A percentile compares a stretch with the other conserved stretches of the same genome.
phyloP scores from a whole-genome alignment of 2,797 vertebrate species.

The Valencia hispanica region DNA sequence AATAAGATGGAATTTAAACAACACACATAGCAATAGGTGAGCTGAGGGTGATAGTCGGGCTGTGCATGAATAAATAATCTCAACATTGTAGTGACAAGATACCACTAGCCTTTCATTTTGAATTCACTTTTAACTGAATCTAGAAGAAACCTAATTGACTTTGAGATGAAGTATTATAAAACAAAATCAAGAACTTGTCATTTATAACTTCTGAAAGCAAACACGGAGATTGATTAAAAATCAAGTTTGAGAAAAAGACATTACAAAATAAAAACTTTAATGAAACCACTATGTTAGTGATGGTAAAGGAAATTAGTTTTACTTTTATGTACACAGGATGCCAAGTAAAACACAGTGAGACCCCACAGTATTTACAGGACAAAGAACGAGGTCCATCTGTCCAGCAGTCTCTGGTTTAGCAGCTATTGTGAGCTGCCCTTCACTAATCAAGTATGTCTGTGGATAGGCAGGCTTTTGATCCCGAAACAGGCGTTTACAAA shows the following conservation, averaged over 20 bases:
- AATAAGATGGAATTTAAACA: constrained; percentile 44
- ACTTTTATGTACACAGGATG: constrained; percentile 6
- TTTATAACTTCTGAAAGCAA: constrained; percentile 38
- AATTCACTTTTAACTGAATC: constrained; percentile 75
- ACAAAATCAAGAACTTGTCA: constrained; percentile 55
- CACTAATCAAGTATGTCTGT: constrained; percentile 74
- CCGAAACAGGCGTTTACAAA: constrained; percentile 67
- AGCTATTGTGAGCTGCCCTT: constrained; percentile 63
- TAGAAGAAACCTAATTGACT: constrained; percentile 69
- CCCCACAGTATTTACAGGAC: constrained; percentile 35
- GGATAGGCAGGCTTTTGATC: constrained; percentile 72
- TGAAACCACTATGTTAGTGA: constrained; percentile 13
- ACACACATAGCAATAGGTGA: constrained; percentile 17
- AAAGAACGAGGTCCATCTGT: constrained; percentile 59
- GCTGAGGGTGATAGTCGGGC: constrained; percentile 23
- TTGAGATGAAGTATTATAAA: constrained; percentile 69
- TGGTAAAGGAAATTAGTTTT: constrained; percentile 34
- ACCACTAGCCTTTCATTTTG: constrained; percentile 57
- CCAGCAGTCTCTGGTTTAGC: constrained; percentile 42
- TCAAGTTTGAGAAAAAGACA: constrained; percentile 37
- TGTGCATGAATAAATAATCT: constrained; percentile 53
- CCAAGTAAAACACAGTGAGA: constrained; percentile 43
- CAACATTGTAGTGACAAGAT: constrained; percentile 63
- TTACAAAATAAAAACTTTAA: constrained; percentile 24
- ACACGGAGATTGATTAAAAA: constrained; percentile 25